A percentile compares a stretch with the other conserved stretches of the same genome.
Evolutionary conservation across 2,113 vertebrate species (phyloP).

Genomic region (Embiotoca jacksoni): DNA sequence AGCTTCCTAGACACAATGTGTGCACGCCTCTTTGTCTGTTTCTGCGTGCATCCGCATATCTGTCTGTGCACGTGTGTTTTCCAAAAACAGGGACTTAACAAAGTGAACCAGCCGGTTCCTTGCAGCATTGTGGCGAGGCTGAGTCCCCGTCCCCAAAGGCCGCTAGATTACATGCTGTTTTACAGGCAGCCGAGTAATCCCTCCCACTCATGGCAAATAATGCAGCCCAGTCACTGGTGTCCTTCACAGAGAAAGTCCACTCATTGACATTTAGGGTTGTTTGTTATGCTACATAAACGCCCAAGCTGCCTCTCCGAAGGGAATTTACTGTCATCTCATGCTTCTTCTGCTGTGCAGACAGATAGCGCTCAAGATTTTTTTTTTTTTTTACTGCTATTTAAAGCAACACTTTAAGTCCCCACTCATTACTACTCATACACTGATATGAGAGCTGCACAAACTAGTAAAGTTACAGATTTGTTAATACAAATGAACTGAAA

Average conservation of each 20-base stretch:
- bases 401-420: constrained; percentile 44
- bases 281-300: constrained; percentile 75
- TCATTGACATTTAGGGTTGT: constrained; percentile 82
- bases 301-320: constrained; percentile 47
- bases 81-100: constrained; percentile 70
- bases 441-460: constrained; percentile 52
- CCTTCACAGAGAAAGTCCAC: constrained; percentile 82
- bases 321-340: constrained; percentile 65
- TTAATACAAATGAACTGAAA: constrained; percentile 57
- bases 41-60: constrained; percentile 54
- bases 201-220: constrained; percentile 77
- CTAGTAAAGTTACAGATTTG: constrained; percentile 44
- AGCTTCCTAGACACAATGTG: constrained; percentile 57
- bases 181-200: constrained; percentile 83
- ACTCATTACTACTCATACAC: constrained; percentile 34
- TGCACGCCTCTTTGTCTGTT: constrained; percentile 45
- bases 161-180: constrained; percentile 85
- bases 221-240: constrained; percentile 76
- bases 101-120: constrained; percentile 70
- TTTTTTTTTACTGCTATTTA: constrained; percentile 46
- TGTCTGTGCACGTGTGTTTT: constrained; percentile 55
- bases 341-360: constrained; percentile 48
- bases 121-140: constrained; percentile 69
- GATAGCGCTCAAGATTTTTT: constrained; percentile 39
- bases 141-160: constrained; percentile 80